Base-by-base conservation (phyloP, 2,797 vertebrate genomes). In the Okamejei kenojei region DNA sequence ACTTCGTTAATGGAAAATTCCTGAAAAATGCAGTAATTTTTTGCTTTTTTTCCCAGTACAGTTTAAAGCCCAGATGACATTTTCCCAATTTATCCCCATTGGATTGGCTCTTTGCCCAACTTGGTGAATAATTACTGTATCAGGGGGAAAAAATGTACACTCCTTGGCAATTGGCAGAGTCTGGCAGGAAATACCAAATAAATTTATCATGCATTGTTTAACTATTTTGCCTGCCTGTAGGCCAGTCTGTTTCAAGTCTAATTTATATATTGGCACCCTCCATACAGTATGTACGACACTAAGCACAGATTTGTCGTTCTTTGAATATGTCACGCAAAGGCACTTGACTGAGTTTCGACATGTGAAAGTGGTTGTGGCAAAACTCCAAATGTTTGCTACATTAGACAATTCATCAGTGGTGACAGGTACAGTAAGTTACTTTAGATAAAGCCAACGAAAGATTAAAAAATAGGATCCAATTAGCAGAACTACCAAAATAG, bases 1-100 rank as follows among this genome's bases (percentile, higher is more conserved):
- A 98, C 98, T 98, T 99, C 98, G 97, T 99, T 99, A 99, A 97
- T 96, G 98, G 98, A 99, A 99, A 99, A 99, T 99, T 99, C 98
- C 98, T 99, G 97, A 98, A 99, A 99, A 98, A 99, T 99, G 98
- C 97, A 97, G 98, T 99, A 97, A 99, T 98, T 99, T 98, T 97
- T 98, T 97, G 95, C 96, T 95, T 95, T 94, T 95, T 93, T 94
- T 95, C 95, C 96, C 96, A 96, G 97, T 97, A 97, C 96, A 98
- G 97, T 97, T 98, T 97, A 98, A 97, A 97, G 98, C 98, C 97
- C 97, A 98, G 97, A 98, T 98, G 97, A 97, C 96, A 96, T 96
- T 96, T 96, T 94, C 95, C 96, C 95, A 96, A 96, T 97, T 96
- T 97, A 96, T 96, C 95, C 95, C 95, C 96, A 95, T 93, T 95